Evolutionary conservation across 2,888 invertebrate species (phyloP).

Genomic region (Villa cingulata): DNA sequence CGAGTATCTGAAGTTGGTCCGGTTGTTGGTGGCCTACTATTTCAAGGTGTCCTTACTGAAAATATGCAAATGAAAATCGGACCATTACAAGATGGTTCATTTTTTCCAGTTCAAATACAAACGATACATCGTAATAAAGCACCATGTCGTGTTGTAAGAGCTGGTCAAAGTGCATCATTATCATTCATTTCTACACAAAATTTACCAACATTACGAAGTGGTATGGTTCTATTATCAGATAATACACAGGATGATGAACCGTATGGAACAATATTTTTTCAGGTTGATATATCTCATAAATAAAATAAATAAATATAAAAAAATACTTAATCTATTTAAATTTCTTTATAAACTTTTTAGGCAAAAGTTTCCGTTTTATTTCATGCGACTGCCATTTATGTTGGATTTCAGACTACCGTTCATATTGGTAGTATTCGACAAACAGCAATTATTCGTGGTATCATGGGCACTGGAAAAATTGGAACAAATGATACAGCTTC

Average conservation of each 20-base stretch:
- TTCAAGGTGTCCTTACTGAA: conserved; percentile 74
- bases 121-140: conserved; percentile 87
- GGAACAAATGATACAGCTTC: conserved; percentile 75
- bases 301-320: neutral
- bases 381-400: conserved; percentile 69
- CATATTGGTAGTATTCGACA: conserved; percentile 93
- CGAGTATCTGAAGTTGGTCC: conserved; percentile 70
- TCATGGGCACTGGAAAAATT: conserved; percentile 41
- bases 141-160: conserved; percentile 73
- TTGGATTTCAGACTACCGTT: conserved; percentile 82
- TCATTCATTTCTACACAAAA: conserved; percentile 39
- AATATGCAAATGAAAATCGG: conserved; percentile 65
- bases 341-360: conserved; percentile 30
- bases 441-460: conserved; percentile 78
- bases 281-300: too few relatives aligned
- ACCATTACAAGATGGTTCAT: conserved; percentile 64
- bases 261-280: conserved; percentile 48
- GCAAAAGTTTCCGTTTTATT: conserved; percentile 82
- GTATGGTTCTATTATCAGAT: conserved; percentile 66
- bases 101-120: conserved; percentile 58
- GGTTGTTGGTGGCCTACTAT: conserved; percentile 72
- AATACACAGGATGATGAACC: conserved; percentile 37
- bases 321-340: neutral
- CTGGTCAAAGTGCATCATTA: conserved; percentile 81
- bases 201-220: conserved; percentile 51